Conservation (phyloP, 2,888 invertebrate genomes). For the Rutpela maculata region DNA sequence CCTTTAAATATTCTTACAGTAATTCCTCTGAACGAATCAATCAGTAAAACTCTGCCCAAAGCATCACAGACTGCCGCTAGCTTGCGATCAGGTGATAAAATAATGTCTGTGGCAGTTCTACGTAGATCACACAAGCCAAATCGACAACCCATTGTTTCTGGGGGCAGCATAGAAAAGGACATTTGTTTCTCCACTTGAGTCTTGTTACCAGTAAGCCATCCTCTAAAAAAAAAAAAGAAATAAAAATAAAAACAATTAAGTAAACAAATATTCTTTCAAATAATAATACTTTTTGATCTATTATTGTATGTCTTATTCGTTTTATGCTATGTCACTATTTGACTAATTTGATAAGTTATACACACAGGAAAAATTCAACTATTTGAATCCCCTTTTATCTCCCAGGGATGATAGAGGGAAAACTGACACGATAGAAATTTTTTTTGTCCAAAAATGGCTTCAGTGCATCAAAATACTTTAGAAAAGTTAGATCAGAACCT, state of each 20-base stretch:
- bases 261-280: background rate
- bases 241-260: background rate
- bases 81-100: conserved; percentile 86
- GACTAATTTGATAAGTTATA: too few relatives aligned
- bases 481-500: too few relatives aligned
- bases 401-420: too few relatives aligned
- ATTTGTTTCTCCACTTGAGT: conserved; percentile 71
- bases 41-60: conserved; percentile 89
- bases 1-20: conserved; percentile 95
- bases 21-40: conserved; percentile 88
- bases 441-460: too few relatives aligned
- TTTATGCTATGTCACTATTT: too few relatives aligned
- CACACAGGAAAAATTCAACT: too few relatives aligned
- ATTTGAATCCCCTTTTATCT: too few relatives aligned
- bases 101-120: conserved; percentile 85
- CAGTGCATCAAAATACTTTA: too few relatives aligned
- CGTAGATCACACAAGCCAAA: conserved; percentile 88
- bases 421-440: too few relatives aligned
- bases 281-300: too few relatives aligned
- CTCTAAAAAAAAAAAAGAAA: conserved; percentile 66
- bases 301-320: too few relatives aligned
- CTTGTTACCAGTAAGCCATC: conserved; percentile 76
- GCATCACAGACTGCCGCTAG: conserved; percentile 90
- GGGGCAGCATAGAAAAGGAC: conserved; percentile 76
- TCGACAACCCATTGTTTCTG: conserved; percentile 85